Base-by-base conservation (phyloP, 2,113 vertebrate species). In the Manacus vitellinus region DNA sequence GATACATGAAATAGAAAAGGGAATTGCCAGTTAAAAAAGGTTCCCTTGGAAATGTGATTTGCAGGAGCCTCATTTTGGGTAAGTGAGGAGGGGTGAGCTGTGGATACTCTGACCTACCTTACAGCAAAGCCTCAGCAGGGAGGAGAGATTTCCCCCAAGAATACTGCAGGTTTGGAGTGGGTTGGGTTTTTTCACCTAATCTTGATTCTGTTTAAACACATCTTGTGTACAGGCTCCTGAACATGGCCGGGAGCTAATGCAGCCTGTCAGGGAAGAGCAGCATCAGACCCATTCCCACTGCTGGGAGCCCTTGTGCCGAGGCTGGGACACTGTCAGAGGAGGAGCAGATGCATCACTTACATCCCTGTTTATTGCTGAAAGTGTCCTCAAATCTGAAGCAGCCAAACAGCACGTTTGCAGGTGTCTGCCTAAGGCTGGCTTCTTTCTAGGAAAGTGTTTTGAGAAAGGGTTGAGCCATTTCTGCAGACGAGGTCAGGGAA, bases 51-150 rank as follows among this genome's bases (percentile, higher is more conserved):
- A 79, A 52, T 43, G 46, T 35, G 44, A 33, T 75, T 65, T 73
- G 14, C 31, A 35, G 47, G 70, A 88, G 22, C 62, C 23, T 65
- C 8, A 2, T 59, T 75, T 59, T 61, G 24, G 2, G 0, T 14
- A 3, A 21, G 33, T 27, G 65, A 65, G 41, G 37, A 67, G 46
- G 75, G 46, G 10, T 31, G 55, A 83, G n/a, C 44, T 46, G 49
- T 51, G 66, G 27, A 79, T 44, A 19, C 20, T 58, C 74, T 37
- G 51, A 3, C 19, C 11, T 52, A 7, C 0, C 0, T 9, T 46
- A 22, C 31, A 58, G 37, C 37, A 79, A n/a, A 76, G 41, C 56
- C 39, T 68, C 23, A 65, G 24, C 52, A 54, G 44, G 30, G 30
- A 88, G 37, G 44, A 52, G 33, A 49, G 8, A 15, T 72, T 87